Evolutionary conservation across 2,888 invertebrate species (phyloP).

Genomic region (Uloborus plumipes): DNA sequence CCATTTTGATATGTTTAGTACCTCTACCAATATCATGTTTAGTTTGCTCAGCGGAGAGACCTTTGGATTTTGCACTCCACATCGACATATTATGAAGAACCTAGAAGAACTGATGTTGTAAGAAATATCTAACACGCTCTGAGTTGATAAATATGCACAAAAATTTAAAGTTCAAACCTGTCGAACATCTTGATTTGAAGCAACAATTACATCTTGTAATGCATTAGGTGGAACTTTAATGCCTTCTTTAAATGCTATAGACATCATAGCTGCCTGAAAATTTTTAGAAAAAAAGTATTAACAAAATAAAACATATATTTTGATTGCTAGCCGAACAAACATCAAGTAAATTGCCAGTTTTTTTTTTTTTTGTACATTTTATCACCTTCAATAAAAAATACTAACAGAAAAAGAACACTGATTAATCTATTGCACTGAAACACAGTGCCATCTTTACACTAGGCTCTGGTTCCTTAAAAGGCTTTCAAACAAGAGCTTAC

Average conservation of each 20-base stretch:
- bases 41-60: conserved; percentile 74
- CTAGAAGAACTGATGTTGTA: conserved; percentile 66
- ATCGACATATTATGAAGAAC: conserved; percentile 87
- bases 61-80: conserved; percentile 78
- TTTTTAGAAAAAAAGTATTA: not conserved
- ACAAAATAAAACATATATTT: not conserved
- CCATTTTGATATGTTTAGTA: conserved; percentile 85
- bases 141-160: not conserved
- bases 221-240: conserved; percentile 76
- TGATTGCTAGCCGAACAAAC: no score
- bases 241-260: conserved; percentile 83
- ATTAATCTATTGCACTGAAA: no score
- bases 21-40: conserved; percentile 74
- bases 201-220: conserved; percentile 84
- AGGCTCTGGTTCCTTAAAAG: no score
- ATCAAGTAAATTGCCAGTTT: no score
- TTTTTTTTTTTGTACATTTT: no score
- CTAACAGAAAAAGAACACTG: no score
- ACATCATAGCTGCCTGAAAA: conserved; percentile 86
- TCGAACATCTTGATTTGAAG: conserved; percentile 92
- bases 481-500: no score
- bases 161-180: conserved; percentile 74
- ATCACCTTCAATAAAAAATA: no score
- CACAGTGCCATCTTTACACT: no score
- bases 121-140: not conserved